Conservation (phyloP, 1,140 invertebrate genomes). For the Drosophila aff. region DNA sequence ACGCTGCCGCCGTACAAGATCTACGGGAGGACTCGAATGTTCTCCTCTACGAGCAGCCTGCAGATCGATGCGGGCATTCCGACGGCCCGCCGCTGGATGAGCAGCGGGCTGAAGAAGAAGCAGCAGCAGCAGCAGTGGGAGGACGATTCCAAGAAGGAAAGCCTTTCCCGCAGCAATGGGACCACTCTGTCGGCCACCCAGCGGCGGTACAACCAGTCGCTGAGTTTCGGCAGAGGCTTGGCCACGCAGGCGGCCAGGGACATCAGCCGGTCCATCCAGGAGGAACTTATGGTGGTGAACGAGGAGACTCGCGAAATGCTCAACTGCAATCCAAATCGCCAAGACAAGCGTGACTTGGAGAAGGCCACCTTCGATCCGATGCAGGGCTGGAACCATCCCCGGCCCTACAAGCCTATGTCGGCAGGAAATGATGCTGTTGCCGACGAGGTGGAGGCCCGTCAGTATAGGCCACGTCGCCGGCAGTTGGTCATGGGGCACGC, state of each 20-base stretch:
- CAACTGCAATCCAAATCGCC: conserved; percentile 21
- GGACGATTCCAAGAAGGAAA: neutral
- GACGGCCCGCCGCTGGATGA: conserved; percentile 5
- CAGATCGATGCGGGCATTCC: neutral
- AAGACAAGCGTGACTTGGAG: neutral
- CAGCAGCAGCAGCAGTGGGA: neutral
- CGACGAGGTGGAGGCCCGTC: neutral
- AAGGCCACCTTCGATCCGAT: conserved; percentile 31
- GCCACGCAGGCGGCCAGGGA: conserved; percentile 26
- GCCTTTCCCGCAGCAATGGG: neutral
- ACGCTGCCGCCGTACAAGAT: conserved; percentile 35
- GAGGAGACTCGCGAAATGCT: conserved; percentile 35
- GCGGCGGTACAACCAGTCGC: conserved; percentile 26
- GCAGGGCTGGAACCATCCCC: conserved; percentile 53
- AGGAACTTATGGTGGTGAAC: conserved; percentile 56
- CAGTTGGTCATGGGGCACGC: conserved; percentile 8
- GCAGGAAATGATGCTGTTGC: too few relatives aligned
- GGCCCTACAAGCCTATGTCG: neutral
- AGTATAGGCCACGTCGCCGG: conserved; percentile 15
- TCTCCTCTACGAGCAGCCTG: conserved; percentile 44
- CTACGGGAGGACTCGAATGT: conserved; percentile 41
- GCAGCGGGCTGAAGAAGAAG: neutral
- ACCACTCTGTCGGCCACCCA: conserved; percentile 33
- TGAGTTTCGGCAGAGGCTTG: neutral
- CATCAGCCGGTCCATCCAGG: conserved; percentile 59